Conservation (phyloP, 1,140 invertebrate genomes). For the Magallana ariakensis region DNA sequence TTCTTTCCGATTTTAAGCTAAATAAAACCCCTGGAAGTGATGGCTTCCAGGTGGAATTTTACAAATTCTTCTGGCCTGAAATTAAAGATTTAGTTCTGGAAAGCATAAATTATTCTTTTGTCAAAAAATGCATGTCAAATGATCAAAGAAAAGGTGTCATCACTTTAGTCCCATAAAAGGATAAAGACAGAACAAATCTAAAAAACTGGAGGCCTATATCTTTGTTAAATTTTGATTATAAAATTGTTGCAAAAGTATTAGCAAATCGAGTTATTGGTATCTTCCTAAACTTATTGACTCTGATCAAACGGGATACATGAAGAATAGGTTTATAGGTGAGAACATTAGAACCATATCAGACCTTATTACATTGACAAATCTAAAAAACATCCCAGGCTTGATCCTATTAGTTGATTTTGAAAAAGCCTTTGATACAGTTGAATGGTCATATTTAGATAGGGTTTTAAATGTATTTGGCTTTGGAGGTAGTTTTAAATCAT, state of each 20-base stretch:
- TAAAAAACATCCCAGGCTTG: neutral
- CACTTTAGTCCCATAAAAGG: neutral
- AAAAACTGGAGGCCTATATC: no score
- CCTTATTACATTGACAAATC: neutral
- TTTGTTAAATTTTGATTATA: no score
- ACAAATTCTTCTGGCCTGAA: neutral
- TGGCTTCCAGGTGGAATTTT: slow-evolving; percentile 12
- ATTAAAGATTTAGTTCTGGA: neutral
- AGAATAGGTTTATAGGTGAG: slow-evolving; percentile 8
- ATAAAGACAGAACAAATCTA: neutral
- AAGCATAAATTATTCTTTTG: no score
- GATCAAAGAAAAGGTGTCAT: neutral
- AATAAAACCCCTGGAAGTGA: slow-evolving; percentile 6
- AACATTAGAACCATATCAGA: neutral
- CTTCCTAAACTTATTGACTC: neutral
- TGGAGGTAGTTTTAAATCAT: no score
- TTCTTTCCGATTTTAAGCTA: neutral
- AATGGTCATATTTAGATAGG: no score
- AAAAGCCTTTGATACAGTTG: no score
- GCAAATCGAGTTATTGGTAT: no score
- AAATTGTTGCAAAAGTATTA: no score
- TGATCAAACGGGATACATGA: neutral
- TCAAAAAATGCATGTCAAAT: no score
- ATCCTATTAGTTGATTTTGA: no score
- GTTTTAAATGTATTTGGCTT: no score